These are phyloP conservation scores for Drosophila pseudotakahashii DNA, from an alignment of 2,888 invertebrate species.

Conservation along the genomic window DNA sequence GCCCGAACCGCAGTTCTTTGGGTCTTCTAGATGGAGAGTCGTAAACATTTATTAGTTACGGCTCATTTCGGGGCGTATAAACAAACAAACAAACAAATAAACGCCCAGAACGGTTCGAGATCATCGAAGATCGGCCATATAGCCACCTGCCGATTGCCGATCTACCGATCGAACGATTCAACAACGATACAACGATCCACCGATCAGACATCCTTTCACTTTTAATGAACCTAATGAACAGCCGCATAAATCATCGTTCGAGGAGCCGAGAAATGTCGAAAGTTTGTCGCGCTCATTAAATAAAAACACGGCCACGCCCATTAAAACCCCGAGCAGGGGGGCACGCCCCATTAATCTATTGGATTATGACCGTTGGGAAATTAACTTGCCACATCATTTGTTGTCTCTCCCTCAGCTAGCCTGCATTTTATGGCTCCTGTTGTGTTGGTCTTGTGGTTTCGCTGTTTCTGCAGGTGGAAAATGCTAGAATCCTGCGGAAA, in stretches of 20 bases:
- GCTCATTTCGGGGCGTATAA: slow-evolving; percentile 61
- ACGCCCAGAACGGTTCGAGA: slow-evolving; percentile 39
- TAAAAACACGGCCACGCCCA: slow-evolving; percentile 38
- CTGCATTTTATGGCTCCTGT: slow-evolving; percentile 30
- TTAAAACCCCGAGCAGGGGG: slow-evolving; percentile 4
- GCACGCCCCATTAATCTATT: slow-evolving; percentile 67
- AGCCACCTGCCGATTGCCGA: slow-evolving; percentile 13
- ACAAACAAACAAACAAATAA: slow-evolving; percentile 63
- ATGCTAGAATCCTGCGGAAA: not conserved
- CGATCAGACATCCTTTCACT: slow-evolving; percentile 71
- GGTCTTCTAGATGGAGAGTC: slow-evolving; percentile 37
- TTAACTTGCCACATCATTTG: slow-evolving; percentile 78
- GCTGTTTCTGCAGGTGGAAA: slow-evolving; percentile 29
- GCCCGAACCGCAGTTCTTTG: slow-evolving; percentile 1
- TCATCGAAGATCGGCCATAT: slow-evolving; percentile 14
- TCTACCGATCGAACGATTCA: not conserved
- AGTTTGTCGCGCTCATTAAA: slow-evolving; percentile 77
- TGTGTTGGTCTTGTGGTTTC: slow-evolving; percentile 12
- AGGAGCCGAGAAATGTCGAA: slow-evolving; percentile 63
- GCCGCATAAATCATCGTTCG: slow-evolving; percentile 73
- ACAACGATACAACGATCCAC: slow-evolving; percentile 2
- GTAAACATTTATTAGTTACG: slow-evolving; percentile 78
- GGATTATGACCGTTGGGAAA: slow-evolving; percentile 57
- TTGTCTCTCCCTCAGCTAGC: slow-evolving; percentile 19
- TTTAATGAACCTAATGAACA: slow-evolving; percentile 76